Base-by-base conservation (phyloP, 2,797 vertebrate genomes). In the Premnoplex brunnescens region DNA sequence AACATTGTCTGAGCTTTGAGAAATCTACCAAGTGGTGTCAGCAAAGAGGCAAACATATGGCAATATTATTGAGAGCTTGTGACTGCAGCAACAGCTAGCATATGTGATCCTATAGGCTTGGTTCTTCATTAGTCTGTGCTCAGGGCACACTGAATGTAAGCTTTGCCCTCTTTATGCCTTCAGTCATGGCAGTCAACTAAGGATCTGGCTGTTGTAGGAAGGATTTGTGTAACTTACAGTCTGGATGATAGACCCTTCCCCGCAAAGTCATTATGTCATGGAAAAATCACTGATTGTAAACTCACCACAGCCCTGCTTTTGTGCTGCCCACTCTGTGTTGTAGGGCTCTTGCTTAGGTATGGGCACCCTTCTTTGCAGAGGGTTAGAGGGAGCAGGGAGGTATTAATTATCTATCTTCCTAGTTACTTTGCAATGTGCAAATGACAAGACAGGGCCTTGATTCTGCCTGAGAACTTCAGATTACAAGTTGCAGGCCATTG, bases 241-340 rank as follows among this genome's bases (percentile, higher is more conserved):
- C 71, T 77, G 34, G 12, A 27, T n/a, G 17, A 9, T 6, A 44
- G 69, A 41, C 36, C 7, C 3, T 39, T 17, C 3, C 0, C 4
- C 7, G 9, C 12, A 9, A n/a, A 77, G n/a, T 43, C 37, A 19
- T n/a, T 24, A 1, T 10, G 10, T 37, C 52, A 73, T 10, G 34
- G 34, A 83, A 77, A 30, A 55, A 77, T 22, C 24, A 5, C 10
- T 62, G 39, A 14, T 23, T 48, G 23, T n/a, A n/a, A 68, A 37
- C 37, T 73, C 48, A 22, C 12, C 0, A 0, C 8, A 39, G 12
- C 10, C 37, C 66, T 73, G 23, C 30, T 64, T 37, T 11, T 51
- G 17, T 48, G 26, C 3, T 49, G 9, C 21, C 72, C 5, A 2
- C 46, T 48, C 46, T 0, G 0, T 24, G 24, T 18, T 77, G 21